Conservation (phyloP, 2,888 invertebrate genomes). For the Epistrophella euchroma region DNA sequence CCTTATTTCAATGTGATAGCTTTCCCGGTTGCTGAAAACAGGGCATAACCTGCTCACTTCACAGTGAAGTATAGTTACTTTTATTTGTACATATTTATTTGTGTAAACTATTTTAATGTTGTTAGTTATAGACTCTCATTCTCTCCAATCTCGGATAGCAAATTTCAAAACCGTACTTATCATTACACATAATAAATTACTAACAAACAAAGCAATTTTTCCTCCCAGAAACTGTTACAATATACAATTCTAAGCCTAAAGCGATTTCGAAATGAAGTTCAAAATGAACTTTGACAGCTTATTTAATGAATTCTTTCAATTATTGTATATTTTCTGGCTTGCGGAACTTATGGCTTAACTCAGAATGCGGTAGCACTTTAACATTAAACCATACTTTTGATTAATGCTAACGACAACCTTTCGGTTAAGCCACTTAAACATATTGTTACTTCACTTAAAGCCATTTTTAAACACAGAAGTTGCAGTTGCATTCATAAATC, state of each 20-base stretch:
- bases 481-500: slow-evolving; percentile 61
- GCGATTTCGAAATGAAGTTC: slow-evolving; percentile 6
- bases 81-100: too few relatives aligned
- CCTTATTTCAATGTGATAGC: too few relatives aligned
- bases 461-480: slow-evolving; percentile 59
- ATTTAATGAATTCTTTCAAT: slow-evolving; percentile 6
- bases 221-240: too few relatives aligned
- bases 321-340: not conserved
- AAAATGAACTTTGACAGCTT: slow-evolving; percentile 9
- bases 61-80: too few relatives aligned
- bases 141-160: too few relatives aligned
- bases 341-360: not conserved
- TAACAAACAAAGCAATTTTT: not conserved
- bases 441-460: slow-evolving; percentile 43
- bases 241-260: too few relatives aligned
- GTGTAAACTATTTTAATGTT: too few relatives aligned
- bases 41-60: too few relatives aligned
- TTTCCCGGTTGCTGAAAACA: too few relatives aligned
- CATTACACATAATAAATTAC: not conserved
- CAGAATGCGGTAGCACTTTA: slow-evolving; percentile 10
- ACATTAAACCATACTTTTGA: slow-evolving; percentile 16
- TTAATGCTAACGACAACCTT: slow-evolving; percentile 52
- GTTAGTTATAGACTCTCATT: too few relatives aligned
- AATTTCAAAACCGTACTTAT: too few relatives aligned
- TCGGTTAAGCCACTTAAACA: slow-evolving; percentile 44